These are phyloP conservation scores for Helicoverpa assulta DNA, from an alignment of 2,888 invertebrate genomes.

Conservation along the genomic window DNA sequence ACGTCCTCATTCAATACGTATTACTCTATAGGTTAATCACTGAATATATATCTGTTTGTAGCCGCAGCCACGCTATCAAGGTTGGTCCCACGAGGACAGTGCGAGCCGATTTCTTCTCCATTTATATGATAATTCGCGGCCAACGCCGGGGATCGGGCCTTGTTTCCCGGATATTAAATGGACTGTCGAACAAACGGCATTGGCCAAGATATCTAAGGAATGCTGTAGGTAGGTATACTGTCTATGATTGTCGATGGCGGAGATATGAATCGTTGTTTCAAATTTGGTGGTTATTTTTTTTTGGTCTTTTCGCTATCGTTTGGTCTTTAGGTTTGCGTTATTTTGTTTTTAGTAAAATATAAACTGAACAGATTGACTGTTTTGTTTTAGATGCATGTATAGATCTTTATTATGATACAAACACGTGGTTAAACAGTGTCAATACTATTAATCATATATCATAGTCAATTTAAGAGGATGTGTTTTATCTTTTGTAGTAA, in stretches of 20 bases:
- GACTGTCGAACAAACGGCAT: conserved; percentile 54
- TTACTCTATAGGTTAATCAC: conserved; percentile 52
- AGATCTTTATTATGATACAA: too few species aligned
- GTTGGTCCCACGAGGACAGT: conserved; percentile 55
- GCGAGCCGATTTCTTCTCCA: conserved; percentile 67
- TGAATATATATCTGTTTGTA: conserved; percentile 39
- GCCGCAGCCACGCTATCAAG: conserved; percentile 50
- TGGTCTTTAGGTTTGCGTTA: not conserved
- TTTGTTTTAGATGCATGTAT: not conserved
- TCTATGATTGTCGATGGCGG: conserved; percentile 31
- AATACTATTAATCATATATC: too few species aligned
- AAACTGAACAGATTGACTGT: not conserved
- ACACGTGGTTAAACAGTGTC: too few species aligned
- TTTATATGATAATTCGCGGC: conserved; percentile 75
- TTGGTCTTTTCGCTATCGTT: not conserved
- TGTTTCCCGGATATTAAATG: conserved; percentile 69
- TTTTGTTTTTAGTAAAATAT: not conserved
- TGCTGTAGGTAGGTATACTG: conserved; percentile 30
- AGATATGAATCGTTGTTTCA: conserved; percentile 10
- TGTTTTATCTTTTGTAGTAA: too few species aligned
- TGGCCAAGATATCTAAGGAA: conserved; percentile 44
- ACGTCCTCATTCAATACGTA: conserved; percentile 29
- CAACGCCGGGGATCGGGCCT: conserved; percentile 44
- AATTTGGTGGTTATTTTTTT: not conserved
- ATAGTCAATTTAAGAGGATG: too few species aligned